Evolutionary conservation across 2,113 vertebrate genomes (phyloP), one percentile per base, ranked within the genome.

Genomic region (Leptosomus discolor): DNA sequence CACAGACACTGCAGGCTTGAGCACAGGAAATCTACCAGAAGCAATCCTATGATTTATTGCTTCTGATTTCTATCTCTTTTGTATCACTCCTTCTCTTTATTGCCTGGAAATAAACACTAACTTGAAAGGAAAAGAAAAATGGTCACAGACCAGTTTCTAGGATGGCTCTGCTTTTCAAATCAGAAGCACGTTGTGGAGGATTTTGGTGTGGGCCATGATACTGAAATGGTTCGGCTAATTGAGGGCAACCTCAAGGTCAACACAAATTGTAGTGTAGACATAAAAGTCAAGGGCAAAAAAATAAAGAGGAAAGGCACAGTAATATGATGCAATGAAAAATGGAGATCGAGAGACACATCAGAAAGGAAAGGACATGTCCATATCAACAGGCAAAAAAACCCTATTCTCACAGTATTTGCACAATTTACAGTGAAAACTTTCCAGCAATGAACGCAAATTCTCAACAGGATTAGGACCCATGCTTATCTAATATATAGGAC

Each of bases 31-130:
- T 37, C 45, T 34, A 88, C 63, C 83, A 74, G 70, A 69, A 83
- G 36, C 2, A 0, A 71, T 48, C 10, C 30, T 50, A 48, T 85
- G 88, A 97, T 94, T 96, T 96, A 96, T 37, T 61, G 63, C 71
- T 80, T 83, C 91, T 74, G 77, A 79, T 60, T 95, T 80, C 79
- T 68, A 18, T 57, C 78, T 94, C 75, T 92, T 85, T 56, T 82
- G 61, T 92, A 95, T 65, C 88, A 27, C 46, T 79, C 43, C 64
- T 91, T 34, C 90, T 85, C 79, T 94, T 94, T 80, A 95, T 32
- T 80, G 91, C 75, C 94, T 97, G 83, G 95, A 97, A 96, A 95
- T 90, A 95, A 94, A 95, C 82, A 90, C 13, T 86, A 61, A 92
- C 88, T 92, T 86, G 75, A 94, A 94, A 90, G 45, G 79, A 64